phyloP scores from a whole-genome alignment of 2,888 invertebrate genomes.

The Eudemis profundana region DNA sequence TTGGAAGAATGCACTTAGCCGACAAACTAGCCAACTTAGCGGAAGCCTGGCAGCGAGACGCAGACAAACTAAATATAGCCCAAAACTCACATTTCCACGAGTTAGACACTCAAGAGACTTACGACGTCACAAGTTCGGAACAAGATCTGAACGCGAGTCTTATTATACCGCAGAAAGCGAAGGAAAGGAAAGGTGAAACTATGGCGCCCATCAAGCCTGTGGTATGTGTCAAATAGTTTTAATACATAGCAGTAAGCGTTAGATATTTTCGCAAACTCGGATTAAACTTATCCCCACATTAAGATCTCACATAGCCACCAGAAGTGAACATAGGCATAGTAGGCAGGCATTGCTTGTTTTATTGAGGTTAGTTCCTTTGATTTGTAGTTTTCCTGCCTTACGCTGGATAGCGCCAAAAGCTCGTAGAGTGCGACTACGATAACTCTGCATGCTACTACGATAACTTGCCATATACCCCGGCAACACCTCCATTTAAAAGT shows the following conservation, averaged over 20 bases:
- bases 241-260: not conserved
- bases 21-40: slow-evolving; percentile 89
- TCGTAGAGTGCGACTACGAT: too few relatives aligned
- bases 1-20: slow-evolving; percentile 91
- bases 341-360: too few relatives aligned
- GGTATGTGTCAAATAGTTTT: slow-evolving; percentile 58
- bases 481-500: too few relatives aligned
- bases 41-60: slow-evolving; percentile 70
- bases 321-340: too few relatives aligned
- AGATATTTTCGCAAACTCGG: too few relatives aligned
- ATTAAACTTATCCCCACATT: too few relatives aligned
- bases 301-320: too few relatives aligned
- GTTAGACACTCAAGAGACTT: slow-evolving; percentile 72
- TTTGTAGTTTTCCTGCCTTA: too few relatives aligned
- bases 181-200: slow-evolving; percentile 67
- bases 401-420: too few relatives aligned
- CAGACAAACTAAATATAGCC: slow-evolving; percentile 64
- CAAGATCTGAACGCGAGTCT: slow-evolving; percentile 73
- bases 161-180: slow-evolving; percentile 74
- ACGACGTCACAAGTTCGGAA: slow-evolving; percentile 70
- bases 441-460: too few relatives aligned
- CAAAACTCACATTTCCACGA: slow-evolving; percentile 71
- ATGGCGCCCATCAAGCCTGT: slow-evolving; percentile 74
- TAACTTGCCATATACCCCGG: too few relatives aligned
- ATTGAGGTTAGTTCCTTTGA: too few relatives aligned